Conservation (phyloP, 2,797 vertebrate genomes). For the Epinephelus malabaricus region DNA sequence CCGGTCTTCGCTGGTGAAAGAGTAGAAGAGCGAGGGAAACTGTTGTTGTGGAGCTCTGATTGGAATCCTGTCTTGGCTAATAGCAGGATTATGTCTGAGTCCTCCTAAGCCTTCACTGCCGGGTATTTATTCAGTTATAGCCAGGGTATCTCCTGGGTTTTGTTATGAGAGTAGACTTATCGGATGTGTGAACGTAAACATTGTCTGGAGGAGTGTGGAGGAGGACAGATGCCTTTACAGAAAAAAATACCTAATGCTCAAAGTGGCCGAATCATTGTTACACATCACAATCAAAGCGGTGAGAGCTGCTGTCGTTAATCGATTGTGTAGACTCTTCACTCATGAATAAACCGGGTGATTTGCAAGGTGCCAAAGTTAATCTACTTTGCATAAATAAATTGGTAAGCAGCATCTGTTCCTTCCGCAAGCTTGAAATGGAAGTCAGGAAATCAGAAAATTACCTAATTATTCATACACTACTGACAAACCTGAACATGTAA, state of each 20-base stretch:
- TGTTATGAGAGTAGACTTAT: conserved; percentile 36
- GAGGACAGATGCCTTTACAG: conserved; percentile 28
- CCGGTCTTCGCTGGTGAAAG: conserved; percentile 43
- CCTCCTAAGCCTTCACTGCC: conserved; percentile 41
- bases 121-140: conserved; percentile 58
- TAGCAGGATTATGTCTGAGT: conserved; percentile 73
- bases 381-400: conserved; percentile 78
- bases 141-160: conserved; percentile 46
- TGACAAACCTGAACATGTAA: conserved; percentile 44
- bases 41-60: conserved; percentile 56
- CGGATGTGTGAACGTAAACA: conserved; percentile 58
- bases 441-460: conserved; percentile 61
- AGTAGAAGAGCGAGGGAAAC: conserved; percentile 34
- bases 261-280: conserved; percentile 38
- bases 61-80: conserved; percentile 72
- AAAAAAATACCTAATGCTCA: conserved; percentile 1
- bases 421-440: conserved; percentile 49
- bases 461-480: conserved; percentile 46
- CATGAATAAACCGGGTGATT: conserved; percentile 67
- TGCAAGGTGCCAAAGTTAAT: conserved; percentile 73
- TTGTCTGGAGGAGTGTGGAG: conserved; percentile 29
- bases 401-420: conserved; percentile 61
- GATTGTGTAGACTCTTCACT: conserved; percentile 57
- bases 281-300: conserved; percentile 38
- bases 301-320: conserved; percentile 43